These are phyloP conservation scores for Pangasius krempfi DNA, from an alignment of 2,797 vertebrate genomes.

Conservation along the genomic window DNA sequence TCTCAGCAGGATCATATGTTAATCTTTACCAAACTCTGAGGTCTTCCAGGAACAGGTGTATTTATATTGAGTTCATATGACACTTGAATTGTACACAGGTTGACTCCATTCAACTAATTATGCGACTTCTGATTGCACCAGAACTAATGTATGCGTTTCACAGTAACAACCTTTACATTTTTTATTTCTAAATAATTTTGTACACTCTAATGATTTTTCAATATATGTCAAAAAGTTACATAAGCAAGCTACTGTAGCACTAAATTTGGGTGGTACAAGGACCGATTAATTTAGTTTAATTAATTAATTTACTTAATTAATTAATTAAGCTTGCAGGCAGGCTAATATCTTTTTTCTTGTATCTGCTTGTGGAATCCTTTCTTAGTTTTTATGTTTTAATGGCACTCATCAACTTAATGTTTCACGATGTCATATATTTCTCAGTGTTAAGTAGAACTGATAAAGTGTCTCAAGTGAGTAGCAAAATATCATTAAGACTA, in stretches of 20 bases:
- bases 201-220: neutral
- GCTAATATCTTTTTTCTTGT: neutral
- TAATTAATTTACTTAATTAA: no score
- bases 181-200: neutral
- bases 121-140: neutral
- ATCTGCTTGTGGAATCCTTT: neutral
- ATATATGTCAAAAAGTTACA: neutral
- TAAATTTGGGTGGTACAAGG: neutral
- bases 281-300: neutral
- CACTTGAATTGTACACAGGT: neutral
- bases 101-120: neutral
- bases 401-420: neutral
- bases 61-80: neutral
- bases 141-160: neutral
- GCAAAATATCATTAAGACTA: neutral
- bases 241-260: neutral
- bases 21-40: neutral
- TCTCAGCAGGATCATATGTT: neutral
- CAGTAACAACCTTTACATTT: neutral
- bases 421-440: neutral
- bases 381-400: neutral
- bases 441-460: neutral
- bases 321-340: neutral
- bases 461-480: neutral
- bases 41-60: neutral